phyloP scores from a whole-genome alignment of 2,797 vertebrate genomes.

The Muscicapa striata region DNA sequence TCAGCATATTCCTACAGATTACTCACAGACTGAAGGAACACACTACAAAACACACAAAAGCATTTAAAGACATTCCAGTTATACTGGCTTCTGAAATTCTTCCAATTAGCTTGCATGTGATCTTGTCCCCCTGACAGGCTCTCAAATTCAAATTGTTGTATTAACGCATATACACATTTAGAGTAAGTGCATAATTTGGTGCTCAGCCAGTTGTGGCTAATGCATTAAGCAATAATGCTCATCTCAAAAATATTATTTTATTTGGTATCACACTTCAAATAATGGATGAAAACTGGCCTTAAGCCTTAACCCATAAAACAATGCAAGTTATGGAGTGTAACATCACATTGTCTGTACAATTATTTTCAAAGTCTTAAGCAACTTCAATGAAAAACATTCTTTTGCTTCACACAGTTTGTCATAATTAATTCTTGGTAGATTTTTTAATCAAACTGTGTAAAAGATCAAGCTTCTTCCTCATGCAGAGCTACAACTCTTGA shows the following conservation, averaged over 20 bases:
- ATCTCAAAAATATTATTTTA: not conserved
- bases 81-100: not conserved
- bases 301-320: not conserved
- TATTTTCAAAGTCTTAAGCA: not conserved
- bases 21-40: not conserved
- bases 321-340: not conserved
- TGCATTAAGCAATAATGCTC: not conserved
- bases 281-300: not conserved
- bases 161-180: not conserved
- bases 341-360: not conserved
- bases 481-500: not conserved
- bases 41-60: not conserved
- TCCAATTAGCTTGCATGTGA: not conserved
- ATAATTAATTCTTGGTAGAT: not conserved
- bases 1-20: not conserved
- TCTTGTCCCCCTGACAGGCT: not conserved
- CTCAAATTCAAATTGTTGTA: not conserved
- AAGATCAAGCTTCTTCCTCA: conserved; percentile 2
- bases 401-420: not conserved
- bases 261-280: not conserved
- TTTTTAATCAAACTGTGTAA: not conserved
- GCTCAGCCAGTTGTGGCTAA: not conserved
- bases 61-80: not conserved
- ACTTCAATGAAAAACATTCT: not conserved
- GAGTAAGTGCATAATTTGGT: not conserved